phyloP scores from a whole-genome alignment of 2,888 invertebrate genomes.

The Carabus problematicus region DNA sequence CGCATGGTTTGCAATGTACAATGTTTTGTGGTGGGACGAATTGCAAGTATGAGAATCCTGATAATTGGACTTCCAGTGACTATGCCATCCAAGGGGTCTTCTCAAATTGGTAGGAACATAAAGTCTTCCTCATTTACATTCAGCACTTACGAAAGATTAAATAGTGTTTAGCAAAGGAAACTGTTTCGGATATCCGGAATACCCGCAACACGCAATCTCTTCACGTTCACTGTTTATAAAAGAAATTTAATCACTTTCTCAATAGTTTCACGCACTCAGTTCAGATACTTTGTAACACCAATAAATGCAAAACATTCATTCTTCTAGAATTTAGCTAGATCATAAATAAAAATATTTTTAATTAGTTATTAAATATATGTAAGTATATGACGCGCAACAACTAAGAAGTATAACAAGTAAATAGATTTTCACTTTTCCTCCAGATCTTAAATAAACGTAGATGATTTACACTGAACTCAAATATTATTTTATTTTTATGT shows the following conservation, averaged over 20 bases:
- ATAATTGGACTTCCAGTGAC: constrained; percentile 66
- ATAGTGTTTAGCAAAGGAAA: constrained; percentile 10
- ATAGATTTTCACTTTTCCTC: too few species aligned
- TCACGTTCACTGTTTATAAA: constrained; percentile 15
- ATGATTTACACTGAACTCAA: too few species aligned
- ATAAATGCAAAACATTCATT: too few species aligned
- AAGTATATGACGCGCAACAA: too few species aligned
- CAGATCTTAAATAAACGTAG: too few species aligned
- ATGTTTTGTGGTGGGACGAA: constrained; percentile 84
- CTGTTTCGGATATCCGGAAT: constrained; percentile 32
- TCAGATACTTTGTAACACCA: too few species aligned
- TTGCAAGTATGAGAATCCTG: constrained; percentile 80
- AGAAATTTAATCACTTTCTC: constrained; percentile 29
- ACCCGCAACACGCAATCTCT: constrained; percentile 24
- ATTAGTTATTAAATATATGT: too few species aligned
- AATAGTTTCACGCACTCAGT: too few species aligned
- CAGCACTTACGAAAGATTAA: constrained; percentile 8
- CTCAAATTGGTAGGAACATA: constrained; percentile 78
- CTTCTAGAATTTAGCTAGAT: too few species aligned
- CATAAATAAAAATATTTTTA: too few species aligned
- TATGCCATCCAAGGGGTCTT: constrained; percentile 81
- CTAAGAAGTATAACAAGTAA: too few species aligned
- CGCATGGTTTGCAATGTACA: constrained; percentile 76
- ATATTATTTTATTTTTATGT: too few species aligned
- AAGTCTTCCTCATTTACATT: background rate